A percentile compares a stretch with the other conserved stretches of the same genome.
Conservation (phyloP, 1,140 invertebrate species). For the Drusus annulatus region DNA sequence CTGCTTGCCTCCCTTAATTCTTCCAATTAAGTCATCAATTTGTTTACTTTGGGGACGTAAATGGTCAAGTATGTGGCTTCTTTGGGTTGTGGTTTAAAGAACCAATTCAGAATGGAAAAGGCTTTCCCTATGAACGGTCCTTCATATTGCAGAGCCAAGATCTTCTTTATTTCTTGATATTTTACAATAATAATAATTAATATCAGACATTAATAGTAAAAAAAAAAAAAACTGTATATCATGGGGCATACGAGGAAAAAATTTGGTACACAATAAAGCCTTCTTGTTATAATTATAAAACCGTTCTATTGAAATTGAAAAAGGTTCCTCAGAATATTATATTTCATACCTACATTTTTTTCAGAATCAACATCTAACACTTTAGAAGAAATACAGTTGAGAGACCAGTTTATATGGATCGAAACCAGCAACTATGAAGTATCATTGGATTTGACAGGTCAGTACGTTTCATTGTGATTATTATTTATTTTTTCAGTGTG, state of each 20-base stretch:
- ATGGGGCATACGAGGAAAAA: constrained; percentile 25
- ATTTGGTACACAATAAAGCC: not conserved
- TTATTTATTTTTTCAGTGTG: no score
- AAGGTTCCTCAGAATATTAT: no score
- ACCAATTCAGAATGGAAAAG: constrained; percentile 1
- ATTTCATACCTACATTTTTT: no score
- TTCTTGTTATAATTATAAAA: not conserved
- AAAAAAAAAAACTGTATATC: not conserved
- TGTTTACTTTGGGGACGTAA: not conserved
- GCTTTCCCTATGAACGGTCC: not conserved
- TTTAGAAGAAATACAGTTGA: constrained; percentile 26
- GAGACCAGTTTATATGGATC: constrained; percentile 11
- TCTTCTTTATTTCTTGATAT: not conserved
- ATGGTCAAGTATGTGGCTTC: constrained; percentile 9
- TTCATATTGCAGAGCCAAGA: not conserved
- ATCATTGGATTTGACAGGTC: constrained; percentile 41
- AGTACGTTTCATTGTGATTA: not conserved
- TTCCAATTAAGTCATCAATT: constrained; percentile 6
- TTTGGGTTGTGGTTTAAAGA: not conserved
- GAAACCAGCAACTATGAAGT: constrained; percentile 32
- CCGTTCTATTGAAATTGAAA: no score
- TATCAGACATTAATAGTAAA: no score
- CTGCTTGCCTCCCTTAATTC: constrained; percentile 20
- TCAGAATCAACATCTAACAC: constrained; percentile 5
- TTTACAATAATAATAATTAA: not conserved